These are phyloP conservation scores for Anolis apletophallus DNA, from an alignment of 2,797 vertebrate genomes.

Conservation along the genomic window DNA sequence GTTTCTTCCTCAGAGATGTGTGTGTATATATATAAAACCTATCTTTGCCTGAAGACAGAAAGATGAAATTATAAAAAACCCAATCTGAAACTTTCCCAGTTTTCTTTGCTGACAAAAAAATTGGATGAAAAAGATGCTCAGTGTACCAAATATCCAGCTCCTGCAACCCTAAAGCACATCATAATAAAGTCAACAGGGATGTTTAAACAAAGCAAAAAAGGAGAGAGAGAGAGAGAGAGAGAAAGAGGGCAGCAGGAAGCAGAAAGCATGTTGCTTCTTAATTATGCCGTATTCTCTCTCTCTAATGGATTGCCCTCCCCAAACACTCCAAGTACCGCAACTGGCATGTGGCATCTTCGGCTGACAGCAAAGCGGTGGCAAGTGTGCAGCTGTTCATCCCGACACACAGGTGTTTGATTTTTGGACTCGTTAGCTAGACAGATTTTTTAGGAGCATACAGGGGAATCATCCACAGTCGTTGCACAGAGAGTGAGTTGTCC, in stretches of 20 bases:
- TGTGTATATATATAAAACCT: neutral
- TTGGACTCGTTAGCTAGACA: constrained; percentile 70
- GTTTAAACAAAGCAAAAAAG: constrained; percentile 58
- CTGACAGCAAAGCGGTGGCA: constrained; percentile 53
- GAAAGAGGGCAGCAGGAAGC: constrained; percentile 54
- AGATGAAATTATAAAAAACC: constrained; percentile 9
- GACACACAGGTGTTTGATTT: constrained; percentile 75
- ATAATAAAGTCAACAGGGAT: constrained; percentile 40
- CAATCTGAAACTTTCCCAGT: constrained; percentile 33
- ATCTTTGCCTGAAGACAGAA: neutral
- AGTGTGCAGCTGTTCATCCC: constrained; percentile 72
- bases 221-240: neutral
- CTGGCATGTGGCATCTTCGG: constrained; percentile 73
- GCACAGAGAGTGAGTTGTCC: constrained; percentile 61
- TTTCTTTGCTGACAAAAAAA: constrained; percentile 34
- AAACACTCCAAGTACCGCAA: constrained; percentile 54
- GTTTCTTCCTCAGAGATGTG: constrained; percentile 8
- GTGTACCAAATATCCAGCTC: constrained; percentile 46
- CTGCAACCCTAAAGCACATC: constrained; percentile 44
- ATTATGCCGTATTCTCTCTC: constrained; percentile 64
- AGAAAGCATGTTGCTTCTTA: constrained; percentile 67
- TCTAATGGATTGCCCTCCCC: constrained; percentile 65
- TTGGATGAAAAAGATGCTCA: constrained; percentile 27
- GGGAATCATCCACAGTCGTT: constrained; percentile 71
- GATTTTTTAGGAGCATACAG: constrained; percentile 72